Evolutionary conservation across 2,888 invertebrate species (phyloP).

Genomic region (Cataglyphis cursor): DNA sequence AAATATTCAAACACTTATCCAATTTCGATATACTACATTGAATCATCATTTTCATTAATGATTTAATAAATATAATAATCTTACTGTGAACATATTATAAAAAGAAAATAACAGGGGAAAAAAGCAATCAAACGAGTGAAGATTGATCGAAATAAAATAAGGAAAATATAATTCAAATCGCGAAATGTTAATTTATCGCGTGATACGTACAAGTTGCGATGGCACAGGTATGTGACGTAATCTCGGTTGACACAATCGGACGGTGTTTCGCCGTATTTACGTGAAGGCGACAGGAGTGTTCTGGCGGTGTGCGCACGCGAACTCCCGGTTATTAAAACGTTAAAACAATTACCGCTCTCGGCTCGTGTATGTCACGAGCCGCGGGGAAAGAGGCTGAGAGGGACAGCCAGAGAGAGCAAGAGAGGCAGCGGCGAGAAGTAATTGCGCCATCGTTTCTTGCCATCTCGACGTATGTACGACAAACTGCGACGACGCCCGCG

Average conservation of each 20-base stretch:
- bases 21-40: neutral
- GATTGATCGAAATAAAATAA: neutral
- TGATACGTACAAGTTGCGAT: constrained; percentile 14
- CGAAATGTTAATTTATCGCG: neutral
- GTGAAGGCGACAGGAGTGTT: constrained; percentile 39
- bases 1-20: neutral
- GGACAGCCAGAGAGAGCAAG: constrained; percentile 12
- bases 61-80: neutral
- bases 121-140: neutral
- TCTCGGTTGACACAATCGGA: constrained; percentile 32
- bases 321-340: constrained; percentile 84
- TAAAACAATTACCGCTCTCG: constrained; percentile 81
- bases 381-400: constrained; percentile 14
- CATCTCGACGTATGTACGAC: constrained; percentile 49
- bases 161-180: constrained; percentile 21
- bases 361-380: constrained; percentile 74
- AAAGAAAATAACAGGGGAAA: neutral
- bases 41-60: constrained; percentile 1
- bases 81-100: neutral
- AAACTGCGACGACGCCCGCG: constrained; percentile 53
- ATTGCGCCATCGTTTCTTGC: constrained; percentile 78
- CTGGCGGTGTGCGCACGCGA: constrained; percentile 75
- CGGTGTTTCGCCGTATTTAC: constrained; percentile 52
- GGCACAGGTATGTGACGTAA: constrained; percentile 34
- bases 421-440: constrained; percentile 62